These are phyloP conservation scores for Butorides virescens DNA, from an alignment of 2,113 vertebrate genomes.

Conservation along the genomic window DNA sequence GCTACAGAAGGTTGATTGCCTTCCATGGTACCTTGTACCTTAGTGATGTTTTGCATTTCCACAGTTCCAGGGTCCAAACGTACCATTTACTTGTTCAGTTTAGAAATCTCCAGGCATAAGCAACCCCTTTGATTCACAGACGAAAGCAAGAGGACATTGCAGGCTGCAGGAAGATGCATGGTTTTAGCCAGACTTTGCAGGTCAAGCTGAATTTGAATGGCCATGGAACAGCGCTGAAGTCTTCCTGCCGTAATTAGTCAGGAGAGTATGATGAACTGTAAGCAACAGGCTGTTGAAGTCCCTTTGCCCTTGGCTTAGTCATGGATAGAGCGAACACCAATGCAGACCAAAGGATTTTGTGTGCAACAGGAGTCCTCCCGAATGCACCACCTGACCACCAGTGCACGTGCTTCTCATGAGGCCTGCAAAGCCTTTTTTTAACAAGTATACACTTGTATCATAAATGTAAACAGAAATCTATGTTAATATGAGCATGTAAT, in stretches of 20 bases:
- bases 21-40: not conserved
- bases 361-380: not conserved
- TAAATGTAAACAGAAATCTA: not conserved
- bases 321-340: not conserved
- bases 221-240: not conserved
- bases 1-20: not conserved
- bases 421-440: not conserved
- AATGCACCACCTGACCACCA: not conserved
- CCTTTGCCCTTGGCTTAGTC: not conserved
- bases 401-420: not conserved
- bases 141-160: not conserved
- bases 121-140: not conserved
- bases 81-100: not conserved
- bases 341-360: fast-evolving
- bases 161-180: not conserved
- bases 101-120: not conserved
- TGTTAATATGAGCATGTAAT: not conserved
- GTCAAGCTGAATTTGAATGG: not conserved
- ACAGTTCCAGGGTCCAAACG: fast-evolving
- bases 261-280: not conserved
- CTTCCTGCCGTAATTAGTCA: not conserved
- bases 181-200: not conserved
- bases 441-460: not conserved
- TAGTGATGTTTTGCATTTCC: not conserved
- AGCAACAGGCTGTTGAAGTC: not conserved